phyloP scores from a whole-genome alignment of 1,140 invertebrate species.

The Lepidurus arcticus region DNA sequence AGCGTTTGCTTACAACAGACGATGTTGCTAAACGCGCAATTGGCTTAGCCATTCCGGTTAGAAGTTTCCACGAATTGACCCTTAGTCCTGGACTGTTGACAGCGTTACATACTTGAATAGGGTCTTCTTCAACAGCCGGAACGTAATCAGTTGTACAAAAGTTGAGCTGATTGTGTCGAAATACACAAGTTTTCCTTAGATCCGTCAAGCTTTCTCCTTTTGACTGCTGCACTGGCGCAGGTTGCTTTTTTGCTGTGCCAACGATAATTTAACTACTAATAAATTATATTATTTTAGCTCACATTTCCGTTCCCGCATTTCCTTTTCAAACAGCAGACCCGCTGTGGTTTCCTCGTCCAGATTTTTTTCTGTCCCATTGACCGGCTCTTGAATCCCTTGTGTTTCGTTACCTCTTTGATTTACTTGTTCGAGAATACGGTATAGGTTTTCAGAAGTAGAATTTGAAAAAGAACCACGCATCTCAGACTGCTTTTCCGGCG shows the following conservation, averaged over 20 bases:
- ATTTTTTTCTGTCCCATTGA: background rate
- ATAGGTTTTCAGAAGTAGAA: too few species aligned
- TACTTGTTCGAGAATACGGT: background rate
- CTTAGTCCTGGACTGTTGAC: background rate
- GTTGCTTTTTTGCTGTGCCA: background rate
- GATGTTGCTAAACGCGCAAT: background rate
- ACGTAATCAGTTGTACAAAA: background rate
- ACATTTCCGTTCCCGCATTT: constrained; percentile 6
- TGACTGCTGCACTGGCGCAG: background rate
- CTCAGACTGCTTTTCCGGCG: background rate
- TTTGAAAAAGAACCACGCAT: background rate
- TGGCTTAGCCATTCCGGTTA: background rate
- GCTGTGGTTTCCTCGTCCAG: constrained; percentile 6
- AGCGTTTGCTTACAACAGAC: background rate
- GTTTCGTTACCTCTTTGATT: background rate
- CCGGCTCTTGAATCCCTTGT: background rate
- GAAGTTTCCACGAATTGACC: background rate
- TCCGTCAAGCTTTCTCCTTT: background rate
- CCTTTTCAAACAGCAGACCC: background rate
- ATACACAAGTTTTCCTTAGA: background rate
- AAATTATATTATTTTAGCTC: background rate
- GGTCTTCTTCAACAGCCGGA: background rate
- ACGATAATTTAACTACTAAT: background rate
- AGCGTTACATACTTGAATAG: background rate
- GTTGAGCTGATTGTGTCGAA: background rate